Evolutionary conservation across 2,888 invertebrate genomes (phyloP), one percentile per base, ranked within the genome.

Genomic region (Minunthozetes semirufus): DNA sequence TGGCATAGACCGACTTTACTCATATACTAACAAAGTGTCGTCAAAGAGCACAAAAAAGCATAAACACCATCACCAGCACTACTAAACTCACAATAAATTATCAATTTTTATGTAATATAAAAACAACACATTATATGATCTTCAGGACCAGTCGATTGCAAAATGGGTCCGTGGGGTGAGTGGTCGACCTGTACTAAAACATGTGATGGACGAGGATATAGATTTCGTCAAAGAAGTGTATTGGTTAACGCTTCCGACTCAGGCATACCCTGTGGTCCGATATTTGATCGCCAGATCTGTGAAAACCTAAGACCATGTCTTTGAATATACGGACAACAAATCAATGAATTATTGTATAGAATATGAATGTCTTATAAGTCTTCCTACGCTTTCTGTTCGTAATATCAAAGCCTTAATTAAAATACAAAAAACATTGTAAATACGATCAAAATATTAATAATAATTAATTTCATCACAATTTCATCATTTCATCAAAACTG

Each of bases 171-270:
- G 1, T 78, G 78, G 78, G 59, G 72, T 42, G 75, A 77, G 46
- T 78, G 78, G 78, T 59, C 72, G 17, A 56, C 76, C 9, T 78
- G 78, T 71, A 61, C 76, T 15, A 56, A 25, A 27, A 72, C 77
- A 8, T 78, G 78, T 72, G 73, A 73, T 70, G 78, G 76, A 22
- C 59, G 70, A 33, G 93, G 93, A n/a, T 86, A 86, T 81, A 87
- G 88, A 77, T 87, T 87, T 80, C 87, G 89, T 79, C 84, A 83
- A 77, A 85, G 90, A 78, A 86, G 85, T 78, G 84, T 90, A 29
- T 85, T 87, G 84, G 82, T 83, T 46, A 85, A 85, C 76, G 84
- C 89, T 0, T 84, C 85, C 71, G 87, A 88, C 77, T 89, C 88
- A 2, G 90, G 89, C n/a, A 85, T 84, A 77, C 82, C 86, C 0